Evolutionary conservation across 2,888 invertebrate genomes (phyloP), one percentile per base, ranked within the genome.

Genomic region (Beris morrisii): DNA sequence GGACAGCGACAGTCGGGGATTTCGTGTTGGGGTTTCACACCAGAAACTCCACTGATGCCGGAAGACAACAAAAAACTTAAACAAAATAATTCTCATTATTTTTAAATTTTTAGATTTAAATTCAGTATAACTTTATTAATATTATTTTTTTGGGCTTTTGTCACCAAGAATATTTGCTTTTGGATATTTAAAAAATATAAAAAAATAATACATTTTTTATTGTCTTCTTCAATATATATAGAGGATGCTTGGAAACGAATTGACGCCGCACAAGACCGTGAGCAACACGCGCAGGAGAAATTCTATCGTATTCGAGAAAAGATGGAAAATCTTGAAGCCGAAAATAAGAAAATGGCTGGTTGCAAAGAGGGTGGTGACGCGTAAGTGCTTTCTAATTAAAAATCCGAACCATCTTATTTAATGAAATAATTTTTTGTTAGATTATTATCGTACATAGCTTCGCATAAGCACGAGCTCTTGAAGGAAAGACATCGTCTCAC

Each of bases 161-260:
- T n/a, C n/a, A n/a, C n/a, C n/a, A n/a, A n/a, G n/a, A n/a, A n/a
- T n/a, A n/a, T n/a, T n/a, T n/a, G n/a, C n/a, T n/a, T n/a, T n/a
- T n/a, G n/a, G n/a, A n/a, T n/a, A n/a, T n/a, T n/a, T n/a, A n/a
- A n/a, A n/a, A n/a, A n/a, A n/a, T n/a, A n/a, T 22, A 22, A 22
- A 22, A 22, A 22, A 22, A 22, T 22, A 22, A 2, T 22, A 22
- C 1, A 22, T 3, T 22, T 22, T 22, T 22, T 3, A 22, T 22
- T 22, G 22, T 22, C 22, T 22, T 22, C 3, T 22, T 22, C 3
- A 22, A 22, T 38, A 9, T 61, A 31, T 53, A 4, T 9, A 80
- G 81, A 81, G 72, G 74, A 76, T 9, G 78, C 81, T 28, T 81
- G 81, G 81, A 78, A 75, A 59, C 78, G 79, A 69, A 77, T 77